phyloP scores from a whole-genome alignment of 2,888 invertebrate species.

The Pasiphila rectangulata region DNA sequence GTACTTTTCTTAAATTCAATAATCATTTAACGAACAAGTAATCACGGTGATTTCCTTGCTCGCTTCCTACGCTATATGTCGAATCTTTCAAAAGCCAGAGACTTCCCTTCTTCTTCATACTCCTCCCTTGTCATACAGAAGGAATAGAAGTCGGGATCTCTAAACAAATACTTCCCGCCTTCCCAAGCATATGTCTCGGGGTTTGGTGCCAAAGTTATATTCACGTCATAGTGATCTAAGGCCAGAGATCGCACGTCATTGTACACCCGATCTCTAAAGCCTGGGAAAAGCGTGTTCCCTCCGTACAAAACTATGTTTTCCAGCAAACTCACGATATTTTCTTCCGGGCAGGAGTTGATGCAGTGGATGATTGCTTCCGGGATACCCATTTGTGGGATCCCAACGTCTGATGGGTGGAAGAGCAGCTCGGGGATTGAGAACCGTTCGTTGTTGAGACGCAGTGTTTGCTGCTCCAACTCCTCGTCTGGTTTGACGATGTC shows the following conservation, averaged over 20 bases:
- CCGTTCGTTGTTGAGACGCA: slow-evolving; percentile 94
- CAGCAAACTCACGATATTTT: slow-evolving; percentile 87
- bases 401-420: slow-evolving; percentile 96
- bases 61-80: slow-evolving; percentile 75
- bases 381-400: slow-evolving; percentile 94
- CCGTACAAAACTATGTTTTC: slow-evolving; percentile 93
- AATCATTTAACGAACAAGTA: slow-evolving; percentile 17
- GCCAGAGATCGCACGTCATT: slow-evolving; percentile 89
- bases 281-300: slow-evolving; percentile 88
- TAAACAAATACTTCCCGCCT: slow-evolving; percentile 89
- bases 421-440: slow-evolving; percentile 97
- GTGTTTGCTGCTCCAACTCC: slow-evolving; percentile 85
- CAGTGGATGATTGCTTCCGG: slow-evolving; percentile 92
- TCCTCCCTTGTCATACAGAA: slow-evolving; percentile 82
- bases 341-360: slow-evolving; percentile 87
- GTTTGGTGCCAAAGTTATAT: slow-evolving; percentile 82
- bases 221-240: slow-evolving; percentile 88
- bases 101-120: slow-evolving; percentile 71
- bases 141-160: slow-evolving; percentile 86
- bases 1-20: too few relatives aligned
- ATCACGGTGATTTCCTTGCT: slow-evolving; percentile 59
- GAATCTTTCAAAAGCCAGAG: slow-evolving; percentile 79
- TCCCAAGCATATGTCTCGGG: slow-evolving; percentile 94
- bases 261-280: slow-evolving; percentile 85
- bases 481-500: slow-evolving; percentile 63